phyloP scores from a whole-genome alignment of 2,797 vertebrate species.

The Austrolebias charrua region DNA sequence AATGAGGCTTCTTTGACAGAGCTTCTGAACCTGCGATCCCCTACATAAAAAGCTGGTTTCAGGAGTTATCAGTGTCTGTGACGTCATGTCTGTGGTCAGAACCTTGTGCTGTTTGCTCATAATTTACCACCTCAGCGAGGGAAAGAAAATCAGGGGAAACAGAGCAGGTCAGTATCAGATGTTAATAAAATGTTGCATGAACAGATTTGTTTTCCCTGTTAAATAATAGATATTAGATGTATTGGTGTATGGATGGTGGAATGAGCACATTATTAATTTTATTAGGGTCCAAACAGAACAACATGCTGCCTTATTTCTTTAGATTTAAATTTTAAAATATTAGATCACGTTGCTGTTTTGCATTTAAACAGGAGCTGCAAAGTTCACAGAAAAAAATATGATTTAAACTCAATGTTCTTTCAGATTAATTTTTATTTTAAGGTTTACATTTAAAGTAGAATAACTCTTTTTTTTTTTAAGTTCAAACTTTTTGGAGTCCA shows the following conservation, averaged over 20 bases:
- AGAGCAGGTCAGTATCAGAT: conserved; percentile 66
- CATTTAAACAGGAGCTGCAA: too few species aligned
- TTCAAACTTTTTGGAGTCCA: too few species aligned
- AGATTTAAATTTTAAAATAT: too few species aligned
- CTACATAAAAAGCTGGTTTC: conserved; percentile 1
- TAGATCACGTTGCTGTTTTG: too few species aligned
- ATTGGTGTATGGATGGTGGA: too few species aligned
- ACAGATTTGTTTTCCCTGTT: background rate
- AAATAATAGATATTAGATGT: too few species aligned
- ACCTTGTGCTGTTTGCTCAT: conserved; percentile 69
- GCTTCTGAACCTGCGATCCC: background rate
- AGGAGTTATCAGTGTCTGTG: conserved; percentile 14
- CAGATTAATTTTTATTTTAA: background rate
- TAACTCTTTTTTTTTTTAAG: too few species aligned
- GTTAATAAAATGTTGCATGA: background rate
- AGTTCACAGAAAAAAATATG: too few species aligned
- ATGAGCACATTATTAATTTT: too few species aligned
- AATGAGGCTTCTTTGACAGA: conserved; percentile 30
- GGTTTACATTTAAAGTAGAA: background rate
- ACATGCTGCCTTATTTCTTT: too few species aligned
- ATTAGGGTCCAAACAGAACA: too few species aligned
- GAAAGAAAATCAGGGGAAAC: conserved; percentile 60
- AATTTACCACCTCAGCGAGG: conserved; percentile 59
- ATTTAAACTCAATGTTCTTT: too few species aligned
- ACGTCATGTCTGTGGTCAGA: conserved; percentile 64